Base-by-base conservation (phyloP, 1,140 invertebrate species). In the Drosophila pseudoobscura region DNA sequence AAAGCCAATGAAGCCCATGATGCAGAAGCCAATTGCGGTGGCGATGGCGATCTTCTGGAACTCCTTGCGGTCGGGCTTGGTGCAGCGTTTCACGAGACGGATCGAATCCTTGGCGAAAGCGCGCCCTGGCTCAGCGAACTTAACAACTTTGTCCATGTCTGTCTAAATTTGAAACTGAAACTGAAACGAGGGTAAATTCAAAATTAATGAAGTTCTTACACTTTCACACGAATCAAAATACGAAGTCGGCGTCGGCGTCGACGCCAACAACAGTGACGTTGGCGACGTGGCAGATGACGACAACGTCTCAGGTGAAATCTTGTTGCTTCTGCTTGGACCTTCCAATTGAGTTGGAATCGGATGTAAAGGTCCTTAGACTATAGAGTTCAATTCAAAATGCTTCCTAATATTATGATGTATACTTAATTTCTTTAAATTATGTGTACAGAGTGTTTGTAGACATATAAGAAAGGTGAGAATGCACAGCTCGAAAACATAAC, bases 1-100 rank as follows among this genome's bases (percentile, higher is more conserved):
- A 93, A 99, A 99, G 80, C 99, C 99, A 92, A 99, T 99, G 92
- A 99, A 99, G 50, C 99, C 99, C 99, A 99, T 99, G 91, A 99
- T 99, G 89, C 97, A 98, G 93, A 99, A 99, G 52, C 99, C 99
- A 91, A 99, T 99, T 0, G 99, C 99, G 70, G 99, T 99, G 44
- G 99, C 99, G 84, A 99, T 96, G 15, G 99, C 99, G 92, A 99
- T 99, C 93, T 99, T 99, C 92, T 99, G 98, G 92, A 99, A 99
- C 93, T 99, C 99, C 98, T 94, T 99, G 90, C 98, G 95, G 92
- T 99, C 99, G 51, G 99, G 99, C 92, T 99, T 99, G 51, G 99
- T 99, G 92, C 99, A 99, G 92, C 99, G 96, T 93, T 99, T 99
- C 1, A 99, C 97, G 84, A 99, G 94, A 92, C 99, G 94, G 76